A percentile compares a stretch with the other conserved stretches of the same genome.
phyloP scores from a whole-genome alignment of 1,140 invertebrate species.

The Brachionus rubens region DNA sequence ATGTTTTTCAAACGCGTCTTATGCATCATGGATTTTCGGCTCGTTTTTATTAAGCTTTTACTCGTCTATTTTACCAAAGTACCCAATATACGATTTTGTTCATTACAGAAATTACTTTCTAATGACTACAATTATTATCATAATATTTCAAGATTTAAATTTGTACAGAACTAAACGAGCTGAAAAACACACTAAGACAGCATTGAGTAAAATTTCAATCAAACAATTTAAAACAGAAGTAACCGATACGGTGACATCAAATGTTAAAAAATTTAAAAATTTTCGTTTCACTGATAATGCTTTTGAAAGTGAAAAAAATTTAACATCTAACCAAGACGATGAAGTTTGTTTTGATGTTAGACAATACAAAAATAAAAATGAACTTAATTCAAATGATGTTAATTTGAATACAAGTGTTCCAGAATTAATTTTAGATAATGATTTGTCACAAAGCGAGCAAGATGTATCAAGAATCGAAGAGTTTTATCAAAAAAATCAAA shows the following conservation, averaged over 20 bases:
- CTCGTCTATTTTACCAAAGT: neutral
- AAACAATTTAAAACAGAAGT: neutral
- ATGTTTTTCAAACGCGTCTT: neutral
- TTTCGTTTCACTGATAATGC: constrained; percentile 24
- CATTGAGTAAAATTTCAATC: neutral
- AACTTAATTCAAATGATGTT: neutral
- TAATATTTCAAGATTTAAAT: constrained; percentile 22
- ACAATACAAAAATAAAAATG: constrained; percentile 18
- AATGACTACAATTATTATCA: neutral
- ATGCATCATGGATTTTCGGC: constrained; percentile 20
- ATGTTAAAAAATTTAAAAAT: neutral
- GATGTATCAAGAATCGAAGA: neutral
- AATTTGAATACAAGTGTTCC: neutral
- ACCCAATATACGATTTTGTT: constrained; percentile 10
- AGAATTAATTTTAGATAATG: neutral
- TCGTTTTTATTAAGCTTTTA: constrained; percentile 22
- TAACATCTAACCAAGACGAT: neutral
- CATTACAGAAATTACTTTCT: constrained; percentile 27
- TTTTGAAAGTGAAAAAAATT: neutral
- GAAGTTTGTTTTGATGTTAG: constrained; percentile 18
- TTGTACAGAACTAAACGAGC: neutral
- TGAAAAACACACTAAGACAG: no score
- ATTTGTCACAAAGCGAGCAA: neutral
- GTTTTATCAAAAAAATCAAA: neutral
- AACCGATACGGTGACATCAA: neutral